These are phyloP conservation scores for Seriola aureovittata DNA, from an alignment of 2,113 vertebrate genomes.

Conservation along the genomic window DNA sequence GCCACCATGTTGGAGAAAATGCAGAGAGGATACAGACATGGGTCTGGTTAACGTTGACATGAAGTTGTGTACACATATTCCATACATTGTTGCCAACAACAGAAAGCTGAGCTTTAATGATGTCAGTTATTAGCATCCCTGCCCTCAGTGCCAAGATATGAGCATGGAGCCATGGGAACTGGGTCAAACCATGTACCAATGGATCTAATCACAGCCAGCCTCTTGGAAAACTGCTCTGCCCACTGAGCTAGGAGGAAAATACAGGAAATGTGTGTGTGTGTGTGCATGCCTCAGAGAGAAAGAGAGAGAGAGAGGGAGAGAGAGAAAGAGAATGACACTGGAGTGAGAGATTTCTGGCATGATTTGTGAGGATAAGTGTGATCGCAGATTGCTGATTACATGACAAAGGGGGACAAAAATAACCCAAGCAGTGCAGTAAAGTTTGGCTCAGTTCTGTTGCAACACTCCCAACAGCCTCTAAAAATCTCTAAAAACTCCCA, in stretches of 20 bases:
- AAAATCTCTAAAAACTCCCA: slow-evolving; percentile 34
- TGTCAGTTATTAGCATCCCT: slow-evolving; percentile 51
- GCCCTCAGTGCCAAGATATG: slow-evolving; percentile 59
- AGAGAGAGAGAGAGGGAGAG: slow-evolving; percentile 19
- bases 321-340: slow-evolving; percentile 22
- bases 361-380: slow-evolving; percentile 50
- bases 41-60: slow-evolving; percentile 9
- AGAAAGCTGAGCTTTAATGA: slow-evolving; percentile 53
- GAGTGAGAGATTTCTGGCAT: slow-evolving; percentile 55
- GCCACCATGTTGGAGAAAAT: not conserved
- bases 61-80: slow-evolving; percentile 6
- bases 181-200: slow-evolving; percentile 74
- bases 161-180: slow-evolving; percentile 78
- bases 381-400: slow-evolving; percentile 67
- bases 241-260: slow-evolving; percentile 44
- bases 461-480: slow-evolving; percentile 20
- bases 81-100: slow-evolving; percentile 16
- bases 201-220: slow-evolving; percentile 71
- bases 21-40: not conserved
- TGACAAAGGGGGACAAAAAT: slow-evolving; percentile 69
- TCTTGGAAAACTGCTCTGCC: slow-evolving; percentile 61
- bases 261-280: slow-evolving; percentile 53
- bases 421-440: slow-evolving; percentile 40
- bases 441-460: slow-evolving; percentile 50
- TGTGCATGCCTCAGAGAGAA: not conserved